Base-by-base conservation (phyloP, 2,888 invertebrate species). In the Erebia epiphron region DNA sequence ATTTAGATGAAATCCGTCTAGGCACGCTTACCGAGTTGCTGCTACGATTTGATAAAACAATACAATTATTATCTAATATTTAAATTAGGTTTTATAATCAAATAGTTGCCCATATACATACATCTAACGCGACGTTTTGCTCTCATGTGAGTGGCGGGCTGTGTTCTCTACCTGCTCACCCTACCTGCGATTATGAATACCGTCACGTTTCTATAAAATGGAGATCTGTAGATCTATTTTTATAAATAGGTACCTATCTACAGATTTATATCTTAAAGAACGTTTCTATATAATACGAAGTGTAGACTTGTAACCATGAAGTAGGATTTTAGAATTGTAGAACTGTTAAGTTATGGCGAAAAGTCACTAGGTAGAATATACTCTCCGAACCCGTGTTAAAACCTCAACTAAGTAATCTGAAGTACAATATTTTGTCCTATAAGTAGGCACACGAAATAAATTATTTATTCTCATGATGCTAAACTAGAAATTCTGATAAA, bases 131-230 rank as follows among this genome's bases (percentile, higher is more conserved):
- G 46, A 46, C 50, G 52, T 8, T 54, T 21, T 16, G 35, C 46
- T 54, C 18, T 14, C 14, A 58, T n/a, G 26, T 11, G 16, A 18
- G 26, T 54, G n/a, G 13, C 14, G 35, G 11, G 11, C 60, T 58
- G 49, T 57, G 18, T 35, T 60, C 56, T 61, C 35, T 73, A 73
- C 71, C 71, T 68, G 71, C 62, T 56, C 67, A 18, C 46, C 49
- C 62, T 70, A 54, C 61, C 61, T 62, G 58, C 57, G 16, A 21
- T 71, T 71, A 66, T 49, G 43, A 73, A 68, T 70, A 52, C 65
- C 43, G 70, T 73, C 73, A 70, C 72, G 70, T 70, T 68, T 50
- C 50, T 61, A 21, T 57, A 63, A 68, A 50, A 65, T 66, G 35
- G 14, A 46, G 13, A 10, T 56, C 41, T 54, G 16, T 54, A 16